Conservation (phyloP, 2,797 vertebrate species). For the Macrochelys suwanniensis region DNA sequence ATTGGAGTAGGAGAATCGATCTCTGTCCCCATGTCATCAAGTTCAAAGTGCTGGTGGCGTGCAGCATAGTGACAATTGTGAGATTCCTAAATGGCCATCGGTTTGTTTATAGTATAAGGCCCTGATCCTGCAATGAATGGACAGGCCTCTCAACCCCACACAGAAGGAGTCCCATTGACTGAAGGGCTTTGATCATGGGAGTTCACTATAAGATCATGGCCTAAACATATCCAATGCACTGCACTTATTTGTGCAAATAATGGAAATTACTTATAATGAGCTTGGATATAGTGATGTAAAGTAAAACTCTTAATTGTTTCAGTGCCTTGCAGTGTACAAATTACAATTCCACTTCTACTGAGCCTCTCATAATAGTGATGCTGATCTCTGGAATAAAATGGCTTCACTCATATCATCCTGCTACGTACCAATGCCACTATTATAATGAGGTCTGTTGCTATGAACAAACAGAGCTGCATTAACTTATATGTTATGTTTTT, state of each 20-base stretch:
- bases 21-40: neutral
- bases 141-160: neutral
- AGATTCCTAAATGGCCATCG: neutral
- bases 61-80: neutral
- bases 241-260: neutral
- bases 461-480: neutral
- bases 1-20: neutral
- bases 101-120: neutral
- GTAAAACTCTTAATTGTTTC: neutral
- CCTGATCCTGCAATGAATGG: neutral
- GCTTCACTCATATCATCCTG: accelerated
- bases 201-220: neutral
- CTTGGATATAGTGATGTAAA: neutral
- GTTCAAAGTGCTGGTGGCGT: neutral
- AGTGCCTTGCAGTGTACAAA: neutral
- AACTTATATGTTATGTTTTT: accelerated
- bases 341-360: neutral
- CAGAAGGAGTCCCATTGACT: neutral
- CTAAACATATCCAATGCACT: neutral
- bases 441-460: too few species aligned
- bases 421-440: neutral
- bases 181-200: neutral
- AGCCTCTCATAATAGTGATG: neutral
- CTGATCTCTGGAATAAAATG: neutral
- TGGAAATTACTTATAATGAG: neutral